These are phyloP conservation scores for Falco peregrinus DNA, from an alignment of 2,797 vertebrate genomes.

Conservation along the genomic window DNA sequence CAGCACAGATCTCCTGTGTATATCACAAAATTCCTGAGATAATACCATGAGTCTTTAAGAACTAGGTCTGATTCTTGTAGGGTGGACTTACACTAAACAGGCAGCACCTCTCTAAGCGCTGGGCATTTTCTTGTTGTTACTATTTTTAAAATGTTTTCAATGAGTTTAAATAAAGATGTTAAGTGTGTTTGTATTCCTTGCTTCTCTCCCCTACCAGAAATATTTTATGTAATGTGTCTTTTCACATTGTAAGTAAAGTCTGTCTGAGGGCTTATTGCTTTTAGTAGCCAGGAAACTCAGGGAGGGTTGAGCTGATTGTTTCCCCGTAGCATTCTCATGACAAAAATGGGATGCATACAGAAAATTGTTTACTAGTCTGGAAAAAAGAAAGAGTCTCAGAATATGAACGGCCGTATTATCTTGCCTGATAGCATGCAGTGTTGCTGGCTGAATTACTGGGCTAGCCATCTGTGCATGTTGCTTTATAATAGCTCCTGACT, in stretches of 20 bases:
- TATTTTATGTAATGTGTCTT: background rate
- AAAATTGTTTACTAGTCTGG: slow-evolving; percentile 45
- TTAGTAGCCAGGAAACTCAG: slow-evolving; percentile 12
- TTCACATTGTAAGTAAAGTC: background rate
- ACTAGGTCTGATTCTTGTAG: background rate
- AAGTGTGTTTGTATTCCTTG: background rate
- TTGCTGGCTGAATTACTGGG: slow-evolving; percentile 65
- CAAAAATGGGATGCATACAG: slow-evolving; percentile 71
- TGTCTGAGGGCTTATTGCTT: slow-evolving; percentile 4
- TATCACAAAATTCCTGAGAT: background rate
- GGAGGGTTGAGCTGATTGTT: background rate
- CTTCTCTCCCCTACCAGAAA: slow-evolving; percentile 1
- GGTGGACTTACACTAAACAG: background rate
- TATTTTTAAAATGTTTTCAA: background rate
- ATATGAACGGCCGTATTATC: slow-evolving; percentile 44
- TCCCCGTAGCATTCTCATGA: slow-evolving; percentile 35
- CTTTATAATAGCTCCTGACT: slow-evolving; percentile 53
- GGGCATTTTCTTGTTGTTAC: background rate
- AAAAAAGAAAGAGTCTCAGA: slow-evolving; percentile 28
- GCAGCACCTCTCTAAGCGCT: background rate
- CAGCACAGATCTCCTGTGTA: background rate
- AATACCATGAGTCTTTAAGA: background rate
- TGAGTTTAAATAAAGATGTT: background rate
- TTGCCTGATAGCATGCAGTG: slow-evolving; percentile 66
- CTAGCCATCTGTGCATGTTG: slow-evolving; percentile 66